Evolutionary conservation across 2,797 vertebrate species (phyloP).

Genomic region (Enteromius viviparus): DNA sequence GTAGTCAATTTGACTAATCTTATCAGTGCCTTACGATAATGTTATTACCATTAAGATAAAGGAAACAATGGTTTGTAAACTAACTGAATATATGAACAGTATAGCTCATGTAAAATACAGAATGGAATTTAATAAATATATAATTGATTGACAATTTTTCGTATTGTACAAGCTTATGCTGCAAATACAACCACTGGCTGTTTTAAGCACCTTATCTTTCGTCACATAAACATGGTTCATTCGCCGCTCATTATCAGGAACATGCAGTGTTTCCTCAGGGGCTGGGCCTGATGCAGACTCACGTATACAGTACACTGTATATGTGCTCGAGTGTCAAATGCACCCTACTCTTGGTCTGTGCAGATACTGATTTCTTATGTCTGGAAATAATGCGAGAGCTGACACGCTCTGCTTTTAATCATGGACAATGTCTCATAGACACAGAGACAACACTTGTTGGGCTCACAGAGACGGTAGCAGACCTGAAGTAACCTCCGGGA

Average conservation of each 20-base stretch:
- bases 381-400: background rate
- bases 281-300: background rate
- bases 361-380: background rate
- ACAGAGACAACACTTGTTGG: background rate
- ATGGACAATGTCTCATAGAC: background rate
- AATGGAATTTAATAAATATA: background rate
- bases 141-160: background rate
- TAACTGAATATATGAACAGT: background rate
- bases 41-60: background rate
- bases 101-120: background rate
- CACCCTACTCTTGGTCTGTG: background rate
- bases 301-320: background rate
- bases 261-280: slow-evolving; percentile 22
- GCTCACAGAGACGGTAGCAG: background rate
- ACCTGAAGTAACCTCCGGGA: slow-evolving; percentile 14
- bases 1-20: background rate
- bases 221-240: slow-evolving; percentile 4
- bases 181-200: background rate
- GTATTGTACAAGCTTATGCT: background rate
- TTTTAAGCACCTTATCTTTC: slow-evolving; percentile 12
- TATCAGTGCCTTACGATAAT: background rate
- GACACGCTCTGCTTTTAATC: background rate
- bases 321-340: slow-evolving; percentile 24
- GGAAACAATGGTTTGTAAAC: background rate
- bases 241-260: background rate